Evolutionary conservation across 2,888 invertebrate species (phyloP).

Genomic region (Autographa pulchrina): DNA sequence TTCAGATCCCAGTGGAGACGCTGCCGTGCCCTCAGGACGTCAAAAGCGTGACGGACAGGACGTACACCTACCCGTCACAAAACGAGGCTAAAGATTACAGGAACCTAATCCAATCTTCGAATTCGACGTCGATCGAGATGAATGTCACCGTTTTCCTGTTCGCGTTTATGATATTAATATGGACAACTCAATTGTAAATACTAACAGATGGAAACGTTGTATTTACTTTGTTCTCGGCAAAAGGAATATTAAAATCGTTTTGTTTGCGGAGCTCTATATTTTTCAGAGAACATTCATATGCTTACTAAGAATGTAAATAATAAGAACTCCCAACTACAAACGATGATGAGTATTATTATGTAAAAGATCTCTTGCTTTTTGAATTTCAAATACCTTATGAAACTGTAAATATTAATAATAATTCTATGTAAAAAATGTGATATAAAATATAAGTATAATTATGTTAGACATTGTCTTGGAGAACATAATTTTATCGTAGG

Average conservation of each 20-base stretch:
- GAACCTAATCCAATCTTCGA: conserved; percentile 79
- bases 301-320: conserved; percentile 60
- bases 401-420: conserved; percentile 62
- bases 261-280: conserved; percentile 52
- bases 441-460: conserved; percentile 65
- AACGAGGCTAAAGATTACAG: conserved; percentile 88
- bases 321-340: conserved; percentile 40
- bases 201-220: conserved; percentile 30
- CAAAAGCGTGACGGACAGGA: conserved; percentile 90
- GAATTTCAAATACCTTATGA: conserved; percentile 52
- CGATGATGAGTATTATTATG: conserved; percentile 26
- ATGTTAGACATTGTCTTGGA: conserved; percentile 53
- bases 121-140: conserved; percentile 58
- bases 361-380: conserved; percentile 41
- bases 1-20: conserved; percentile 89
- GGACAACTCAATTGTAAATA: conserved; percentile 65
- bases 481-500: conserved; percentile 57
- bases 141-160: conserved; percentile 63
- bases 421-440: conserved; percentile 71
- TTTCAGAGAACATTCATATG: conserved; percentile 50
- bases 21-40: conserved; percentile 90
- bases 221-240: conserved; percentile 54
- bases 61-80: conserved; percentile 89
- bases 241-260: conserved; percentile 57
- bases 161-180: conserved; percentile 66